Conservation (phyloP, 2,113 vertebrate genomes). For the Pristiophorus japonicus region DNA sequence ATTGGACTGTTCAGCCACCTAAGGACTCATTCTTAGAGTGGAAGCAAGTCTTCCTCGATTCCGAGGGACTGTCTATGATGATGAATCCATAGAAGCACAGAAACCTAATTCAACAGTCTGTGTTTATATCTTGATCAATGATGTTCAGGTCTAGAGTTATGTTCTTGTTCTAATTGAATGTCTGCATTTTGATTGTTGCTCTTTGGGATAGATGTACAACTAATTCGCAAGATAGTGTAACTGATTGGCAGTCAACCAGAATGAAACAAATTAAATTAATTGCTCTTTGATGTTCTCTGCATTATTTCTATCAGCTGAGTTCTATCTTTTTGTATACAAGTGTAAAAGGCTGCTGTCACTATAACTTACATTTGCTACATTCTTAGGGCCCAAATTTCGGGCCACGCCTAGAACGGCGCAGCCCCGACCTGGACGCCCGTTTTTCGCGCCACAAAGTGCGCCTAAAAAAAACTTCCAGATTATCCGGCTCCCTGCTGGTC, state of each 20-base stretch:
- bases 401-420: no score
- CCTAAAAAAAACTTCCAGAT: no score
- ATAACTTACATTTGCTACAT: neutral
- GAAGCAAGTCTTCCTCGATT: no score
- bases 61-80: no score
- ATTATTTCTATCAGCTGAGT: neutral
- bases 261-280: neutral
- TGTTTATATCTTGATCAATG: neutral
- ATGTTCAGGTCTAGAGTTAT: constrained; percentile 45
- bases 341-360: neutral
- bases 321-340: neutral
- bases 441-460: no score
- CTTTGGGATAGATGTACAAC: neutral
- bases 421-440: no score
- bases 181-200: constrained; percentile 47
- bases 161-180: constrained; percentile 52
- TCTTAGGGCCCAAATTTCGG: no score
- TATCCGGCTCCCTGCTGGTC: no score
- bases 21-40: no score
- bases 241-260: neutral
- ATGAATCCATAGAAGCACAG: neutral
- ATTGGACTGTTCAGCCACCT: no score
- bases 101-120: no score
- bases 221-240: neutral
- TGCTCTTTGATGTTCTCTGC: neutral